Percentiles rank a stretch among this genome's conserved stretches.
phyloP scores from a whole-genome alignment of 23 tunicate species.

The Clavelina lepadiformis region DNA sequence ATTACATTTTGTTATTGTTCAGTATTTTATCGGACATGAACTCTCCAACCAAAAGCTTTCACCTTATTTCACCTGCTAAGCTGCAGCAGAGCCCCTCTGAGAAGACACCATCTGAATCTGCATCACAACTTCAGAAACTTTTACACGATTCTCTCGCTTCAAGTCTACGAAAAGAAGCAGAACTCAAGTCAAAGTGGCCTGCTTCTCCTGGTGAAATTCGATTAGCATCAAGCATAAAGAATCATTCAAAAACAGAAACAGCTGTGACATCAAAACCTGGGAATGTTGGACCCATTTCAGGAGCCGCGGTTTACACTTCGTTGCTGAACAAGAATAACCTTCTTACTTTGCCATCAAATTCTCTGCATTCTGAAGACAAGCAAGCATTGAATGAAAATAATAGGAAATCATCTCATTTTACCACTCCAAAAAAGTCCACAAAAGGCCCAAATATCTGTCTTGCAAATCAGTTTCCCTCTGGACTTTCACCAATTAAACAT shows the following conservation, averaged over 20 bases:
- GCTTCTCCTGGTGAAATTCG: constrained; percentile 41
- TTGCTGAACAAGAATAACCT: background rate
- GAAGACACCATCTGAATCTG: too few relatives aligned
- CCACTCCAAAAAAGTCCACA: background rate
- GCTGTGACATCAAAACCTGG: background rate
- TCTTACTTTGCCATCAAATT: background rate
- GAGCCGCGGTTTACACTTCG: background rate
- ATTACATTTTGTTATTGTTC: too few relatives aligned
- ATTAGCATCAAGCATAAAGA: background rate
- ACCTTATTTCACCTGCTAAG: background rate
- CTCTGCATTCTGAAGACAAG: background rate
- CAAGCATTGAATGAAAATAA: background rate
- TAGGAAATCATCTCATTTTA: background rate
- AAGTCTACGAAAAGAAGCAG: constrained; percentile 48
- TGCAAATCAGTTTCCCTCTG: constrained; percentile 27
- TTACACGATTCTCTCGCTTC: constrained; percentile 34
- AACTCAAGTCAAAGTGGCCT: constrained; percentile 28
- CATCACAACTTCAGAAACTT: constrained; percentile 26
- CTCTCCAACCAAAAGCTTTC: constrained; percentile 11
- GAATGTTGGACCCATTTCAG: too few relatives aligned
- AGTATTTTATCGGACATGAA: background rate
- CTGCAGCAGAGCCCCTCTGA: constrained; percentile 1
- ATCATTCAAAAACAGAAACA: background rate
- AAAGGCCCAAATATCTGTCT: constrained; percentile 38
- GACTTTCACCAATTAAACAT: constrained; percentile 41